phyloP scores from a whole-genome alignment of 2,888 invertebrate genomes.

The Ommatoiulus sabulosus region DNA sequence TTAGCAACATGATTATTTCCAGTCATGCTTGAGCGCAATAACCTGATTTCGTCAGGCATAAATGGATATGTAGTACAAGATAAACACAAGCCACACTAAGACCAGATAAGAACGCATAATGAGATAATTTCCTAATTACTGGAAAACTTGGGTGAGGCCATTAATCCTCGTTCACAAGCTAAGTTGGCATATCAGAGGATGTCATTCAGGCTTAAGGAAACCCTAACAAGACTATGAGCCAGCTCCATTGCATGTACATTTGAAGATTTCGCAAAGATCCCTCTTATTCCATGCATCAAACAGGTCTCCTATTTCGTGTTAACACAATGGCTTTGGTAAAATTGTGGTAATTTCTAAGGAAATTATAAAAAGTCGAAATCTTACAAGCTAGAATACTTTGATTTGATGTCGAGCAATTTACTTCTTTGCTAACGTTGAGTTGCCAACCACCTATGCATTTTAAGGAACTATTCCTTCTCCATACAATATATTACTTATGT shows the following conservation, averaged over 20 bases:
- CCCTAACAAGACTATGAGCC: not conserved
- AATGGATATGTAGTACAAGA: not conserved
- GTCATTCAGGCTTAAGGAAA: not conserved
- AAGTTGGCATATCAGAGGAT: conserved; percentile 34
- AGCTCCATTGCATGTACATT: not conserved
- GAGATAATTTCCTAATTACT: conserved; percentile 19
- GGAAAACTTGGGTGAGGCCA: not conserved
- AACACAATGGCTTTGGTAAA: not conserved
- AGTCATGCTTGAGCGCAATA: not conserved
- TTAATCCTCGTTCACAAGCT: not conserved
- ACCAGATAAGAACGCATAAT: conserved; percentile 11
- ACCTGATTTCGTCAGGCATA: not conserved
- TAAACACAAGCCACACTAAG: not conserved
- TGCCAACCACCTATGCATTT: too few species aligned
- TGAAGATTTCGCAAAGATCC: not conserved
- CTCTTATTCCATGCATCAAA: not conserved
- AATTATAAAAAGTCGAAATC: too few species aligned
- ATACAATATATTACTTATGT: too few species aligned
- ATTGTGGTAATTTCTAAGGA: not conserved
- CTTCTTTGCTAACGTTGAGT: too few species aligned
- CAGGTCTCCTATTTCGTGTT: not conserved
- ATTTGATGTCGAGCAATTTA: too few species aligned
- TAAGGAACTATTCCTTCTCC: too few species aligned
- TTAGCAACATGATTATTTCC: not conserved
- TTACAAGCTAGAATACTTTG: too few species aligned